Evolutionary conservation across 2,113 vertebrate genomes (phyloP), one percentile per base, ranked within the genome.

Genomic region (Microcebus murinus): DNA sequence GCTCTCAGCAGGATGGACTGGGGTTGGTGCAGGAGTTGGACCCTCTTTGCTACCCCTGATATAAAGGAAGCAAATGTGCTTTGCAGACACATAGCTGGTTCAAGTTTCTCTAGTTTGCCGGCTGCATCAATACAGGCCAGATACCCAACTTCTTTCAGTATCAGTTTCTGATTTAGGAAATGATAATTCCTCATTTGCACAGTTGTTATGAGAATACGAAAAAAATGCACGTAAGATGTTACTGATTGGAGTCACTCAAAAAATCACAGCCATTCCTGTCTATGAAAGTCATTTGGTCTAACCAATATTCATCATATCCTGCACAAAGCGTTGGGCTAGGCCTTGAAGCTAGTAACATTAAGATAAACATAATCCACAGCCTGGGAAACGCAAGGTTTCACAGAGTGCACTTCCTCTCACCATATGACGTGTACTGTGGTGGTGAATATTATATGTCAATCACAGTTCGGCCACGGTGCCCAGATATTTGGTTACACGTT

Each of bases 111-210:
- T 3, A 36, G 52, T 76, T 81, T 81, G 17, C 21, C 8, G 63
- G 14, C 4, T 74, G 0, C 36, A 61, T 17, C 34, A 83, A 31
- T 21, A 2, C 23, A 70, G 63, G 18, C 23, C 81, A 29, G 6
- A 59, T 31, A 68, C 1, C 48, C 55, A 67, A 73, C 31, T 61
- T 94, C 25, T 57, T 45, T 87, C 42, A 81, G 4, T 87, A 59
- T 89, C 3, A 55, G 9, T 77, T 96, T 94, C 20, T 95, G 31
- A 57, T 79, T 91, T 92, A 65, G 34, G 45, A 90, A 87, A n/a
- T 87, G 13, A 36, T n/a, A 23, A 39, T 76, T 52, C 45, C 20
- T 79, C 9, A n/a, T 86, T 63, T 67, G 27, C 29, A 73, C 21
- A 36, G 34, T 36, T 45, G 1, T 82, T 84, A 15, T 12, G 4